Evolutionary conservation across 2,113 vertebrate genomes (phyloP).

Genomic region (Polyodon spathula): DNA sequence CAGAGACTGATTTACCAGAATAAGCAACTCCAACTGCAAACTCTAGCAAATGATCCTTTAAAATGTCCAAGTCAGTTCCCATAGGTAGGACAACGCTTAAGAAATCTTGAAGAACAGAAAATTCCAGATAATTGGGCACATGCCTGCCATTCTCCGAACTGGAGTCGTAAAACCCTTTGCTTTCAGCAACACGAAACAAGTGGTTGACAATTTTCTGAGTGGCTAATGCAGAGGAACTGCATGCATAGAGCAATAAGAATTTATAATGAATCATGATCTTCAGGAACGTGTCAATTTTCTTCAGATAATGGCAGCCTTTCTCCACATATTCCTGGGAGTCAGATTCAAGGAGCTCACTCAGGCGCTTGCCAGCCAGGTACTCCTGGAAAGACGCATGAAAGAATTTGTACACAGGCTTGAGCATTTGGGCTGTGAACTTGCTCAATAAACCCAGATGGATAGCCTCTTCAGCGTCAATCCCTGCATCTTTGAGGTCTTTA

Average conservation of each 20-base stretch:
- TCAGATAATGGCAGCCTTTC: slow-evolving; percentile 33
- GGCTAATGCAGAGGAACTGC: slow-evolving; percentile 23
- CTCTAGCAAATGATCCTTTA: not conserved
- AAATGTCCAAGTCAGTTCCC: not conserved
- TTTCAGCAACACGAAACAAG: slow-evolving; percentile 28
- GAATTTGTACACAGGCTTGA: slow-evolving; percentile 33
- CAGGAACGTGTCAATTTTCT: slow-evolving; percentile 30
- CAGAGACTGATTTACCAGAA: not conserved
- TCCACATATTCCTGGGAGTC: slow-evolving; percentile 24
- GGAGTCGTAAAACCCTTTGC: slow-evolving; percentile 22
- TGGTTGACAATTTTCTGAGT: slow-evolving; percentile 29
- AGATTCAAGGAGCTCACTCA: slow-evolving; percentile 32
- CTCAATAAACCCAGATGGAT: slow-evolving; percentile 32
- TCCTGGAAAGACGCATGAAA: slow-evolving; percentile 35
- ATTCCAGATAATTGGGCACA: slow-evolving; percentile 13
- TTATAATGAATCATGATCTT: slow-evolving; percentile 4
- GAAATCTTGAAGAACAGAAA: not conserved
- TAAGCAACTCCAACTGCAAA: slow-evolving; percentile 6
- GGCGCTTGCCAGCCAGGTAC: slow-evolving; percentile 34
- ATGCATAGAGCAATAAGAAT: slow-evolving; percentile 25
- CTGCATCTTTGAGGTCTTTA: slow-evolving; percentile 27
- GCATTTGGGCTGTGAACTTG: slow-evolving; percentile 43
- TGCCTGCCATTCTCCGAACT: slow-evolving; percentile 14
- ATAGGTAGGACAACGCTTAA: not conserved
- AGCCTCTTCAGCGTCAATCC: slow-evolving; percentile 21